These are phyloP conservation scores for Macquaria ambigua DNA, from an alignment of 2,113 vertebrate genomes.

Conservation along the genomic window DNA sequence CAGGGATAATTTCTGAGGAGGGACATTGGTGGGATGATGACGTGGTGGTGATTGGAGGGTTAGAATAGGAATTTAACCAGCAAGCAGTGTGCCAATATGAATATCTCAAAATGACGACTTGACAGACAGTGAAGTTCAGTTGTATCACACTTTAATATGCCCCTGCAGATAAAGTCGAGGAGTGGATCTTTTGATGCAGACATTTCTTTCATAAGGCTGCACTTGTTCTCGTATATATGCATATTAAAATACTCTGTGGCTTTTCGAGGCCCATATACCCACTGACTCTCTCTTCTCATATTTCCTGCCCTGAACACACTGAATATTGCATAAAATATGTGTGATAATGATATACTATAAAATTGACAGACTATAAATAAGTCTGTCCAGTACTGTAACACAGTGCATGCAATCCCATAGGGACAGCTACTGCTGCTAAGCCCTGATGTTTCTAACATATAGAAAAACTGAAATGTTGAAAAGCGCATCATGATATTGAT, in stretches of 20 bases:
- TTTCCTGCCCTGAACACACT: not conserved
- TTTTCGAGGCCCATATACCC: not conserved
- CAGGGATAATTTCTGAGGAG: conserved; percentile 56
- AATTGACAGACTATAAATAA: not conserved
- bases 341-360: not conserved
- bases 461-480: not conserved
- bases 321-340: not conserved
- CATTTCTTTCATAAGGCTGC: conserved; percentile 13
- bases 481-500: too few species aligned
- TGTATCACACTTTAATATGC: conserved; percentile 28
- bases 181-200: conserved; percentile 6
- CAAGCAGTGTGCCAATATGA: conserved; percentile 20
- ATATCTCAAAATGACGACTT: conserved; percentile 26
- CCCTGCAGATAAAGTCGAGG: not conserved
- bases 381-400: not conserved
- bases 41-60: conserved; percentile 10
- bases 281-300: not conserved
- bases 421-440: not conserved
- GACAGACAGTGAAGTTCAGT: conserved; percentile 30
- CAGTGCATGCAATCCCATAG: too few species aligned
- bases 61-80: conserved; percentile 36
- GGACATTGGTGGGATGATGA: conserved; percentile 38
- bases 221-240: conserved; percentile 13
- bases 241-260: not conserved
- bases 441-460: not conserved